phyloP scores from a whole-genome alignment of 2,797 vertebrate species.

The Esox lucius region DNA sequence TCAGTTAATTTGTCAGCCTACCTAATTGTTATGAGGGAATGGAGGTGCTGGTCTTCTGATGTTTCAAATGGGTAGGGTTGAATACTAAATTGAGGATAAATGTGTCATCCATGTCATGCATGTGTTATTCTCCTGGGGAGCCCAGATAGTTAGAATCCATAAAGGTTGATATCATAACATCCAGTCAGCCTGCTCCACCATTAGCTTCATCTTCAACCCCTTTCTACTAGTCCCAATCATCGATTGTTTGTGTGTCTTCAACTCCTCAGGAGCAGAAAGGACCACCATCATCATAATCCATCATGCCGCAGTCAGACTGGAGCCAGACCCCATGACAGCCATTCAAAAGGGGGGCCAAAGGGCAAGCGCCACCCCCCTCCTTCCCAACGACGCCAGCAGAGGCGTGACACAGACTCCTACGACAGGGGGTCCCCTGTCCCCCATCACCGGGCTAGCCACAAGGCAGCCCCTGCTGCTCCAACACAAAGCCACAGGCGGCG shows the following conservation, averaged over 20 bases:
- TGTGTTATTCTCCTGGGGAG: background rate
- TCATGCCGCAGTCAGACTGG: slow-evolving; percentile 78
- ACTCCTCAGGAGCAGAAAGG: slow-evolving; percentile 74
- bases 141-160: too few relatives aligned
- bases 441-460: slow-evolving; percentile 64
- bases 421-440: slow-evolving; percentile 68
- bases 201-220: slow-evolving; percentile 35
- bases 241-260: slow-evolving; percentile 60
- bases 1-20: background rate
- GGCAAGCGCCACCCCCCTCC: slow-evolving; percentile 63
- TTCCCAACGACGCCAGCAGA: slow-evolving; percentile 62
- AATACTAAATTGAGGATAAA: background rate
- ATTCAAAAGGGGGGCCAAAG: slow-evolving; percentile 76
- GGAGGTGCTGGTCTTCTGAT: background rate
- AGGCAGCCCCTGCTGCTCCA: slow-evolving; percentile 65
- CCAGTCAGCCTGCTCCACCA: slow-evolving; percentile 16
- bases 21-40: background rate
- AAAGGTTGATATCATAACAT: too few relatives aligned
- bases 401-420: slow-evolving; percentile 75
- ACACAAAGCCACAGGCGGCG: slow-evolving; percentile 75
- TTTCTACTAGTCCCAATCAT: slow-evolving; percentile 40
- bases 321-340: slow-evolving; percentile 77
- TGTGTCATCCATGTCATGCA: background rate
- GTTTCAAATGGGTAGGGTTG: background rate
- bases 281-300: slow-evolving; percentile 79